Evolutionary conservation across 2,888 invertebrate genomes (phyloP).

Genomic region (Dynastes hyllus): DNA sequence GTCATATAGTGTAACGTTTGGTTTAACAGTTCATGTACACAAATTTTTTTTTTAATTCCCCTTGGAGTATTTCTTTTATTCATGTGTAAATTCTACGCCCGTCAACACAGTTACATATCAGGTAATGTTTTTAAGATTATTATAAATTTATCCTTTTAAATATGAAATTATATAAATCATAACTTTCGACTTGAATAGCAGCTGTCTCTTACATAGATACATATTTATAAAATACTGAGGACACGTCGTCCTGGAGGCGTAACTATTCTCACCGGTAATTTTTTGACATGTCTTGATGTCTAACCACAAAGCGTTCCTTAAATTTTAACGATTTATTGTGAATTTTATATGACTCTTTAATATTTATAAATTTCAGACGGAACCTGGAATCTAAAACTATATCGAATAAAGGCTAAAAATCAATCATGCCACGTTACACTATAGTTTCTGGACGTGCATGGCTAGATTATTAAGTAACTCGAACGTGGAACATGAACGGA

Average conservation of each 20-base stretch:
- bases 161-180: conserved; percentile 22
- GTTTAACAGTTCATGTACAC: background rate
- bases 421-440: conserved; percentile 16
- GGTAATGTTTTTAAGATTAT: background rate
- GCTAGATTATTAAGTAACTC: conserved; percentile 15
- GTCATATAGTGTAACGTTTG: background rate
- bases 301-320: background rate
- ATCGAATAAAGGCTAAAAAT: conserved; percentile 14
- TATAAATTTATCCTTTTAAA: conserved; percentile 19
- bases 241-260: conserved; percentile 3
- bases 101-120: background rate
- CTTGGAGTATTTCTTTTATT: background rate
- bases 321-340: background rate
- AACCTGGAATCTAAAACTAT: conserved; percentile 6
- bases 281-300: background rate
- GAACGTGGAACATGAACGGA: conserved; percentile 1
- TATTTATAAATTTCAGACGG: conserved; percentile 17
- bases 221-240: background rate
- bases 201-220: background rate
- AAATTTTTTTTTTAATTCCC: background rate
- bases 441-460: conserved; percentile 14
- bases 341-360: background rate
- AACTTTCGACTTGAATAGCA: conserved; percentile 11
- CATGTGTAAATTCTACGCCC: background rate
- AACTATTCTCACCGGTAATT: background rate